Evolutionary conservation across 2,113 vertebrate species (phyloP).

Genomic region (Equus quagga): DNA sequence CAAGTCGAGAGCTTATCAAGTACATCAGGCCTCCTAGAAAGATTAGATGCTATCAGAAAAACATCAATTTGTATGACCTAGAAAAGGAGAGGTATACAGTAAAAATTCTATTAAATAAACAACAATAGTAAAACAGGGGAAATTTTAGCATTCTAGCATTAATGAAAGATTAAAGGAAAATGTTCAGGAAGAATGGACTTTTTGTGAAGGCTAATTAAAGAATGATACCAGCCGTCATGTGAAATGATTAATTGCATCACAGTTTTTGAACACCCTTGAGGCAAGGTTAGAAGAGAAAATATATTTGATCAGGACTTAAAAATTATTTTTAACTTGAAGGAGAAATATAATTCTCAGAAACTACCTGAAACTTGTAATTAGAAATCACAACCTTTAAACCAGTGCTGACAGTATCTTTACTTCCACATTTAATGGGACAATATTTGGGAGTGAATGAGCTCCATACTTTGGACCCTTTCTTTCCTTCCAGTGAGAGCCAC

Average conservation of each 20-base stretch:
- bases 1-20: neutral
- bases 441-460: neutral
- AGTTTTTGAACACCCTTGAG: neutral
- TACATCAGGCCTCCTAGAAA: neutral
- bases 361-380: neutral
- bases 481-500: neutral
- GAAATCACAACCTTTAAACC: neutral
- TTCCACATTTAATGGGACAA: neutral
- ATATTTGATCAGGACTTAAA: neutral
- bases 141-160: neutral
- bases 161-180: slow-evolving; percentile 20
- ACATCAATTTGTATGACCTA: neutral
- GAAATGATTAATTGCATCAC: slow-evolving; percentile 9
- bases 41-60: slow-evolving; percentile 32
- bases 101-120: neutral
- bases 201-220: slow-evolving; percentile 25
- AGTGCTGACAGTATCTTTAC: neutral
- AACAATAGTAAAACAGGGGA: neutral
- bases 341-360: slow-evolving; percentile 35
- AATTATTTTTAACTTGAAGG: neutral
- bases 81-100: neutral
- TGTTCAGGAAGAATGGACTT: neutral
- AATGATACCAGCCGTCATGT: neutral
- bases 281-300: neutral
- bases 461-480: neutral